Evolutionary conservation across 2,113 vertebrate genomes (phyloP).

Genomic region (Vulpes ferrilata): DNA sequence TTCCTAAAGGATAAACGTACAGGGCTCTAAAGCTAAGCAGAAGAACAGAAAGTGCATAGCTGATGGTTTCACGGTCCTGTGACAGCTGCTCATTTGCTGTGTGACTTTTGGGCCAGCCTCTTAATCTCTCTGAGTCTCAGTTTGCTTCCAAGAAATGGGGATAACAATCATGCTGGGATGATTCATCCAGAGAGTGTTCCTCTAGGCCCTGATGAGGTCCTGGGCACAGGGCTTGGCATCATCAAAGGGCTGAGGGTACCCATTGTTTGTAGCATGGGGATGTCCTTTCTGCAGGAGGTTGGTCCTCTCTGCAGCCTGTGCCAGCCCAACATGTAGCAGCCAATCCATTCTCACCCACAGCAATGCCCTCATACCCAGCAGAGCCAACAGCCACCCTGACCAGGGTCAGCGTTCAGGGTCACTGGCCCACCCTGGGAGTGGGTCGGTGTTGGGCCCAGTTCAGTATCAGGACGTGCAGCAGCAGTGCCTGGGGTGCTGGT

Average conservation of each 20-base stretch:
- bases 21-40: background rate
- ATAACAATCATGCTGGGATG: background rate
- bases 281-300: background rate
- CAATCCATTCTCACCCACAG: background rate
- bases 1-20: background rate
- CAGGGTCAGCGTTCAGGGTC: background rate
- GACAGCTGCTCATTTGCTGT: background rate
- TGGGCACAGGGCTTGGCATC: background rate
- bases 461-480: background rate
- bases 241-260: background rate
- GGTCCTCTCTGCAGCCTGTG: background rate
- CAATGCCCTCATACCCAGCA: background rate
- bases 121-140: constrained; percentile 48
- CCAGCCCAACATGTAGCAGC: background rate
- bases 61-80: background rate
- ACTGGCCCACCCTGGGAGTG: background rate
- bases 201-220: background rate
- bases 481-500: background rate
- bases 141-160: background rate
- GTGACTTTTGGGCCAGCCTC: background rate
- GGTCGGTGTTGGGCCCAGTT: background rate
- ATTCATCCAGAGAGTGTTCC: background rate
- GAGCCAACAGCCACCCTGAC: background rate
- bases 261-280: background rate
- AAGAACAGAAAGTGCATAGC: background rate